A percentile compares a stretch with the other conserved stretches of the same genome.
Evolutionary conservation across 2,888 invertebrate genomes (phyloP).

Genomic region (Arctia plantaginis): DNA sequence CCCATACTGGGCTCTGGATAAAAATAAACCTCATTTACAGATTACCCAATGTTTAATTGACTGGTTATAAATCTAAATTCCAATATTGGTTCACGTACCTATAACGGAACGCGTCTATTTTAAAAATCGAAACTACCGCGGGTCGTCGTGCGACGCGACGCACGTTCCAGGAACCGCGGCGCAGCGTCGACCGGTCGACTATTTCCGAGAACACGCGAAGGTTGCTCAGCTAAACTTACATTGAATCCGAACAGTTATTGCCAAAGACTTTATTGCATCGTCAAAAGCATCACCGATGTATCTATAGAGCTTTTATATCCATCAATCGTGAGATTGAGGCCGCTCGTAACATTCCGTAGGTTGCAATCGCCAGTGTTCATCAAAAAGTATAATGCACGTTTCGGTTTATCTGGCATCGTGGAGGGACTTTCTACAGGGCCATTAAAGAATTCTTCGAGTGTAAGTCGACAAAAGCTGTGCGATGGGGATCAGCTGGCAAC

Average conservation of each 20-base stretch:
- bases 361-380: slow-evolving; percentile 40
- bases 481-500: slow-evolving; percentile 58
- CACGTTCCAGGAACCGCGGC: slow-evolving; percentile 71
- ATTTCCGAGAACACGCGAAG: slow-evolving; percentile 79
- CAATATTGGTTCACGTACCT: slow-evolving; percentile 61
- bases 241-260: slow-evolving; percentile 73
- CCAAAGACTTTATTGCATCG: slow-evolving; percentile 64
- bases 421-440: slow-evolving; percentile 56
- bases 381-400: slow-evolving; percentile 52
- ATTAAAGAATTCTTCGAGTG: slow-evolving; percentile 62
- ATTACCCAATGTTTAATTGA: slow-evolving; percentile 77
- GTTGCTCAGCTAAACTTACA: slow-evolving; percentile 74
- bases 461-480: slow-evolving; percentile 43
- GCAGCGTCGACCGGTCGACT: slow-evolving; percentile 69
- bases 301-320: slow-evolving; percentile 56
- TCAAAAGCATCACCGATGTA: slow-evolving; percentile 53
- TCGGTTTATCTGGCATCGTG: slow-evolving; percentile 58
- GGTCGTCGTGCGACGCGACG: slow-evolving; percentile 51
- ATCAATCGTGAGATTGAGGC: slow-evolving; percentile 62
- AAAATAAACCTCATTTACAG: slow-evolving; percentile 76
- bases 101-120: slow-evolving; percentile 80
- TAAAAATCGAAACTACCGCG: slow-evolving; percentile 77
- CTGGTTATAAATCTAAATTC: slow-evolving; percentile 70
- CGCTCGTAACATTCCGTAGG: slow-evolving; percentile 52
- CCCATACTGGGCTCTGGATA: slow-evolving; percentile 62